These are phyloP conservation scores for Drosophila pseudotakahashii DNA, from an alignment of 2,888 invertebrate species.

Conservation along the genomic window DNA sequence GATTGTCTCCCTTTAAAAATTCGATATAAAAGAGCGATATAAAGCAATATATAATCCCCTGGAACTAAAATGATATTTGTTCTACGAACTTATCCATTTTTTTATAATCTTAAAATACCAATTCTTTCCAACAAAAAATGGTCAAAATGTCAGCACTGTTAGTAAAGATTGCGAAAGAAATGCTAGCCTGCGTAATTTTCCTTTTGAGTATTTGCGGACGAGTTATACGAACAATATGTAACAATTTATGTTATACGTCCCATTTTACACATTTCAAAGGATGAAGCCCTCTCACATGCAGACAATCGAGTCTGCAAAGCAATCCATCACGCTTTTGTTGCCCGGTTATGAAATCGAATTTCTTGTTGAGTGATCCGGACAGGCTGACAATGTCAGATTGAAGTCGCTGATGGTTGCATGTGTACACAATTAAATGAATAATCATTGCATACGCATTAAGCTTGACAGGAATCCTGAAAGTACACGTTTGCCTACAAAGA, in stretches of 20 bases:
- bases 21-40: too few relatives aligned
- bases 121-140: neutral
- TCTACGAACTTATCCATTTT: too few relatives aligned
- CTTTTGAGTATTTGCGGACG: conserved; percentile 42
- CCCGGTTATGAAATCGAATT: conserved; percentile 31
- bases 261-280: conserved; percentile 15
- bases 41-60: too few relatives aligned
- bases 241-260: conserved; percentile 13
- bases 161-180: conserved; percentile 36
- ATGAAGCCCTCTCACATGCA: conserved; percentile 6
- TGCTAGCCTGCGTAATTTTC: conserved; percentile 37
- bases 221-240: conserved; percentile 15
- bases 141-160: neutral
- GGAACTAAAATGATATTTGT: too few relatives aligned
- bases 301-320: conserved; percentile 30
- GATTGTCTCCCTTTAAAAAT: too few relatives aligned
- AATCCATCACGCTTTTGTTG: conserved; percentile 36
- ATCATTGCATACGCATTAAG: conserved; percentile 23
- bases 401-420: conserved; percentile 6
- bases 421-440: conserved; percentile 36
- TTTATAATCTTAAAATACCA: too few relatives aligned
- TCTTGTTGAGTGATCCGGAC: conserved; percentile 14
- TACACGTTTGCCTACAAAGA: neutral
- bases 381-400: conserved; percentile 25
- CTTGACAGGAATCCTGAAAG: conserved; percentile 28